Evolutionary conservation across 2,888 invertebrate species (phyloP).

Genomic region (Halictus quadricinctus): DNA sequence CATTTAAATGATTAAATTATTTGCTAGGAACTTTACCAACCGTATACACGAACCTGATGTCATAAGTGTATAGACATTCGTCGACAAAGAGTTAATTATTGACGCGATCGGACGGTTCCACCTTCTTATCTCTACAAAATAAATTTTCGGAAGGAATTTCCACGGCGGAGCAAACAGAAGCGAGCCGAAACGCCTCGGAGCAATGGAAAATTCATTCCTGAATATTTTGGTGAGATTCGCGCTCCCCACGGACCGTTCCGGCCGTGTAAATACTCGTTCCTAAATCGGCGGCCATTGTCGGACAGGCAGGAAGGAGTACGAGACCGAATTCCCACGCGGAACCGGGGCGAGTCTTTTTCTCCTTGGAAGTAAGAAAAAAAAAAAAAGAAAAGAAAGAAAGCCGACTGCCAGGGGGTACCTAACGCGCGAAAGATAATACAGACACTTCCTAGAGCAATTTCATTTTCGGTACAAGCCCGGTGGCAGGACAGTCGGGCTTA

Average conservation of each 20-base stretch:
- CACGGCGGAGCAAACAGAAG: not conserved
- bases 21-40: not conserved
- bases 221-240: not conserved
- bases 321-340: conserved; percentile 30
- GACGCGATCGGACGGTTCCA: not conserved
- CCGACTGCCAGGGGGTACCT: conserved; percentile 28
- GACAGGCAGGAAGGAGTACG: conserved; percentile 3
- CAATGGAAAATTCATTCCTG: conserved; percentile 1
- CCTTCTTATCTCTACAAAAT: not conserved
- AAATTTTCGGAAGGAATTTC: not conserved
- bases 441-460: conserved; percentile 71
- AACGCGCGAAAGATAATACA: conserved; percentile 63
- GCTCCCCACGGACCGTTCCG: not conserved
- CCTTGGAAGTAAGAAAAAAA: conserved; percentile 28
- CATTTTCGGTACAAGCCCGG: conserved; percentile 67
- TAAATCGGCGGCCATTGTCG: conserved; percentile 4
- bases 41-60: not conserved
- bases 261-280: conserved; percentile 5
- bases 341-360: conserved; percentile 51
- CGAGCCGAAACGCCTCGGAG: not conserved
- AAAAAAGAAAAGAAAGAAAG: too few relatives aligned
- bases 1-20: not conserved
- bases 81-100: not conserved
- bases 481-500: conserved; percentile 65
- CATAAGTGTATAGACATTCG: not conserved